Evolutionary conservation across 2,113 vertebrate species (phyloP), one percentile per base, ranked within the genome.

Genomic region (Tychaedon coryphoeus): DNA sequence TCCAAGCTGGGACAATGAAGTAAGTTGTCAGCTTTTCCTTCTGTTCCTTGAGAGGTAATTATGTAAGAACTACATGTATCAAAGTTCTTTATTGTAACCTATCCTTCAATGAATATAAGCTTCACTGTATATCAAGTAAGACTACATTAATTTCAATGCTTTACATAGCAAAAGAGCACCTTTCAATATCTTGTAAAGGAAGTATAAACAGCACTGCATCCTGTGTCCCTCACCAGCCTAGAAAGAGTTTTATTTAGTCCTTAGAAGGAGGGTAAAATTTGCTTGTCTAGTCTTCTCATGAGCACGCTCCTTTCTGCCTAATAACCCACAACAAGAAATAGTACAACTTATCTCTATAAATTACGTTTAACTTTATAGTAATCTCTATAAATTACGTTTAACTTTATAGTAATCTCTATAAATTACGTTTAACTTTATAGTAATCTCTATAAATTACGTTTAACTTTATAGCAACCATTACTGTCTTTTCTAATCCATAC

Each of bases 231-330:
- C 11, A 47, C 11, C 29, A 67, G 34, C 29, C 40, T 33, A 34
- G 23, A 54, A 54, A 58, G 7, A 54, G 29, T 18, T 64, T 65
- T 36, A 2, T 14, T 90, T 43, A 62, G 24, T 42, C 38, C 12
- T 81, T 12, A 36, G 6, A 67, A 75, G 6, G 5, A 70, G 1
- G 0, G 1, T 12, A 82, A 36, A 72, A 51, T 2, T 4, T 34
- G 4, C 1, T 65, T 53, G 45, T 66, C 20, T 4, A 24, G 13
- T 18, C n/a, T 45, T 9, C 12, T 87, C 23, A 34, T 33, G 25
- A 14, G 5, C 19, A 65, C 3, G 5, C 2, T 36, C 13, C n/a
- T 3, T 43, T 31, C 1, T 53, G 4, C 20, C 26, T 42, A 34
- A 34, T 4, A 84, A 26, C 5, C 9, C 34, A 19, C 22, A 84